phyloP scores from a whole-genome alignment of 2,888 invertebrate genomes.

The Holacanthella duospinosa region DNA sequence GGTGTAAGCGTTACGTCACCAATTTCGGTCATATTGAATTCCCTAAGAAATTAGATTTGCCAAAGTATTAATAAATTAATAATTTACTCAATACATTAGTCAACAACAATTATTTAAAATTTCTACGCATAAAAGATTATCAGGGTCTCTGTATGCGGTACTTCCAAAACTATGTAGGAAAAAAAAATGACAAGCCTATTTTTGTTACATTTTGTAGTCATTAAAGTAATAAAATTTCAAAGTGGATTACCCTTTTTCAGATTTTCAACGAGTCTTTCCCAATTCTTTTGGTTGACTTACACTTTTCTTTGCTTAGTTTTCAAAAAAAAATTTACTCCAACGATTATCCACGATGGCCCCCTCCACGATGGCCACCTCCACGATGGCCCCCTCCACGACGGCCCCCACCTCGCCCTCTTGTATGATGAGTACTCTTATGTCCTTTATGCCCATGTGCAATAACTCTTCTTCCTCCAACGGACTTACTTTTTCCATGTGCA shows the following conservation, averaged over 20 bases:
- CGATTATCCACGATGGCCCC: background rate
- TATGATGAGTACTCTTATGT: background rate
- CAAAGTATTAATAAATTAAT: conserved; percentile 40
- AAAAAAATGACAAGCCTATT: too few species aligned
- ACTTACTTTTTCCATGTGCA: background rate
- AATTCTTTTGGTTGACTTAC: too few species aligned
- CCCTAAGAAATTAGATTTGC: conserved; percentile 76
- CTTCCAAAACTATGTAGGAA: too few species aligned
- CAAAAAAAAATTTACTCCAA: too few species aligned
- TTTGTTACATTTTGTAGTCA: background rate
- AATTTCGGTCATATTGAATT: conserved; percentile 82
- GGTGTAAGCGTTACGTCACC: conserved; percentile 75
- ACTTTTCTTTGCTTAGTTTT: too few species aligned
- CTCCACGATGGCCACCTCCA: background rate
- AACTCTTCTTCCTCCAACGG: too few species aligned
- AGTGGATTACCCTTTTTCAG: too few species aligned
- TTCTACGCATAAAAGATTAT: too few species aligned
- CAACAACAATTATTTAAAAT: background rate
- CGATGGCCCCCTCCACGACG: background rate
- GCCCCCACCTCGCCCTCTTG: background rate
- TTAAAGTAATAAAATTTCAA: background rate
- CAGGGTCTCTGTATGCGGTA: too few species aligned
- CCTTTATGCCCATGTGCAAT: background rate
- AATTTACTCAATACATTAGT: background rate
- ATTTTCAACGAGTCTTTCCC: too few species aligned